A percentile compares a stretch with the other conserved stretches of the same genome.
phyloP scores from a whole-genome alignment of 2,888 invertebrate species.

The Autographa pulchrina region DNA sequence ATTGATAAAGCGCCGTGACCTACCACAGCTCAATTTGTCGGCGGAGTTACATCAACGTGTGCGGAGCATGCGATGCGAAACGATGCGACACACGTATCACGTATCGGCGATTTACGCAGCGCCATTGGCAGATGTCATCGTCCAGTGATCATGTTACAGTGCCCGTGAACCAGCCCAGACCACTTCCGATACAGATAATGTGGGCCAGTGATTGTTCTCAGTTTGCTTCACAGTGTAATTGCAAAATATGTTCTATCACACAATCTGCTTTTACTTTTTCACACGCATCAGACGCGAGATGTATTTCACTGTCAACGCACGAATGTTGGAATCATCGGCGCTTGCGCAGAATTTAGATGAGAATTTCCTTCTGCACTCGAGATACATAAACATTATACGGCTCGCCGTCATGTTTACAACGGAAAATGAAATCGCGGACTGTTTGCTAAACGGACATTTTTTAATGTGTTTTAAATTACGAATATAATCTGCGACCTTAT shows the following conservation, averaged over 20 bases:
- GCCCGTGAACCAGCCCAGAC: constrained; percentile 23
- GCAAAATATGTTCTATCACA: constrained; percentile 44
- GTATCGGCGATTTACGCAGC: constrained; percentile 81
- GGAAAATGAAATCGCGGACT: constrained; percentile 81
- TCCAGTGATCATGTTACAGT: constrained; percentile 37
- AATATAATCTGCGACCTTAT: constrained; percentile 67
- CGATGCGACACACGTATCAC: constrained; percentile 72
- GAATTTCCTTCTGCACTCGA: constrained; percentile 84
- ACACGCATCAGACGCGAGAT: constrained; percentile 83
- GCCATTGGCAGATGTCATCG: constrained; percentile 60
- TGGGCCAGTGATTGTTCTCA: constrained; percentile 37
- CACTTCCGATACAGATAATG: constrained; percentile 22
- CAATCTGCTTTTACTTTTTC: constrained; percentile 83
- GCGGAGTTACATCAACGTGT: constrained; percentile 74
- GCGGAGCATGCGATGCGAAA: constrained; percentile 72
- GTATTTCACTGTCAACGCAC: constrained; percentile 81
- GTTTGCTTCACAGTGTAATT: constrained; percentile 33
- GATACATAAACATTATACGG: constrained; percentile 86
- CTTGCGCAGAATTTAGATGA: constrained; percentile 86
- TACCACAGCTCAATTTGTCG: constrained; percentile 79
- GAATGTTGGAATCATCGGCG: constrained; percentile 84
- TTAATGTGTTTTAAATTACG: constrained; percentile 79
- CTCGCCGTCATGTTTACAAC: constrained; percentile 85
- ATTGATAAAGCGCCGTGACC: constrained; percentile 75
- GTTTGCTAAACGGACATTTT: constrained; percentile 77